Percentiles rank a stretch among this genome's conserved stretches.
phyloP scores from a whole-genome alignment of 2,888 invertebrate genomes.

The Anodontia alba region DNA sequence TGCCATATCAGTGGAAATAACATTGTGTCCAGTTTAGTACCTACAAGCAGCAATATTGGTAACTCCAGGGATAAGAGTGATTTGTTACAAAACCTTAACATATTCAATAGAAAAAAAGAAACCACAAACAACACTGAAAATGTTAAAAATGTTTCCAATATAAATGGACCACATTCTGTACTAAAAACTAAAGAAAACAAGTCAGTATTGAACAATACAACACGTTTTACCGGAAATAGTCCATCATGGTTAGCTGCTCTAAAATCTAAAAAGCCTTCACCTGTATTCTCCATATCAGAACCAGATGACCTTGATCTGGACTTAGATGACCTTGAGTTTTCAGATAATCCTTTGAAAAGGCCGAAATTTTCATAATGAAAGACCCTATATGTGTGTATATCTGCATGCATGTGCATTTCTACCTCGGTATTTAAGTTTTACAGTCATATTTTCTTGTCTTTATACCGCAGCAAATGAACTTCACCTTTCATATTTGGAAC shows the following conservation, averaged over 20 bases:
- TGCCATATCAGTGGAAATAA: too few species aligned
- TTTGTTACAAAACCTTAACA: too few species aligned
- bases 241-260: slow-evolving; percentile 66
- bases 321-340: slow-evolving; percentile 59
- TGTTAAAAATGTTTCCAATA: neutral
- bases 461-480: too few species aligned
- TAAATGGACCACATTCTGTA: neutral
- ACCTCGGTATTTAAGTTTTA: too few species aligned
- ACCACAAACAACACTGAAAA: neutral
- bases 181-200: slow-evolving; percentile 2
- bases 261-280: slow-evolving; percentile 55
- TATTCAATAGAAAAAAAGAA: too few species aligned
- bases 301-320: slow-evolving; percentile 65
- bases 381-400: too few species aligned
- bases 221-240: slow-evolving; percentile 27
- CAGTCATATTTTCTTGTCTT: too few species aligned
- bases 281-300: slow-evolving; percentile 44
- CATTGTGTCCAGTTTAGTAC: too few species aligned
- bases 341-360: neutral
- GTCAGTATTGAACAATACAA: slow-evolving; percentile 6
- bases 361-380: slow-evolving; percentile 2
- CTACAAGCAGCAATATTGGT: too few species aligned
- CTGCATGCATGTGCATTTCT: too few species aligned
- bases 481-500: too few species aligned
- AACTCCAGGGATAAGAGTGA: too few species aligned